A percentile compares a stretch with the other conserved stretches of the same genome.
phyloP scores from a whole-genome alignment of 2,797 vertebrate species.

The Thamnophis elegans region DNA sequence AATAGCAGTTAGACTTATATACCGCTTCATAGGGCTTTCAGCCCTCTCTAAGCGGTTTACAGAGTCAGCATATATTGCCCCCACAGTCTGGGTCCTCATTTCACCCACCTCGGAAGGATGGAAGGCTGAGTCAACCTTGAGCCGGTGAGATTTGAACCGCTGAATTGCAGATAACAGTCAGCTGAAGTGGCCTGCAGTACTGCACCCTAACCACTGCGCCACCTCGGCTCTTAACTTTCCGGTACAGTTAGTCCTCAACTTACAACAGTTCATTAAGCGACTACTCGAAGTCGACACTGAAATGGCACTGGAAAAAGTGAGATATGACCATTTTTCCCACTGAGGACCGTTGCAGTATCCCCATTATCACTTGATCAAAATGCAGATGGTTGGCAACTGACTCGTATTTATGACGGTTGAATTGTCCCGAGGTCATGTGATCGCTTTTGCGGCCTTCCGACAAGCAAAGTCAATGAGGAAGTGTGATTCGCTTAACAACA shows the following conservation, averaged over 20 bases:
- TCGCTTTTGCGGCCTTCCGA: background rate
- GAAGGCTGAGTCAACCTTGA: too few species aligned
- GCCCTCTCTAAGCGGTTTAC: too few species aligned
- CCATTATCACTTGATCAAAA: background rate
- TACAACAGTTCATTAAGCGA: background rate
- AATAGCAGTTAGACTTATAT: too few species aligned
- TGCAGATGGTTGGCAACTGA: background rate
- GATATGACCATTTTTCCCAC: background rate
- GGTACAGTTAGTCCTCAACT: background rate
- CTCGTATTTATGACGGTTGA: background rate
- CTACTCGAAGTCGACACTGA: background rate
- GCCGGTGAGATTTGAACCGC: too few species aligned
- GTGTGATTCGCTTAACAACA: background rate
- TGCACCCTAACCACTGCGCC: too few species aligned
- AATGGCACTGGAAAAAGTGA: background rate
- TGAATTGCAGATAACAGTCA: too few species aligned
- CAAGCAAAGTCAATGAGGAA: background rate
- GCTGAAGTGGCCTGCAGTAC: too few species aligned
- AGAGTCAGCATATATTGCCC: too few species aligned
- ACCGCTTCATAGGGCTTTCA: too few species aligned
- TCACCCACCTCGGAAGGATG: too few species aligned
- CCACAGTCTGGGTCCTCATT: too few species aligned
- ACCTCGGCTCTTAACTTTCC: too few species aligned
- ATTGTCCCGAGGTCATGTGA: background rate
- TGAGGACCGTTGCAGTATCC: background rate